Conservation (phyloP, 2,797 vertebrate species). For the Rousettus madagascariensis region DNA sequence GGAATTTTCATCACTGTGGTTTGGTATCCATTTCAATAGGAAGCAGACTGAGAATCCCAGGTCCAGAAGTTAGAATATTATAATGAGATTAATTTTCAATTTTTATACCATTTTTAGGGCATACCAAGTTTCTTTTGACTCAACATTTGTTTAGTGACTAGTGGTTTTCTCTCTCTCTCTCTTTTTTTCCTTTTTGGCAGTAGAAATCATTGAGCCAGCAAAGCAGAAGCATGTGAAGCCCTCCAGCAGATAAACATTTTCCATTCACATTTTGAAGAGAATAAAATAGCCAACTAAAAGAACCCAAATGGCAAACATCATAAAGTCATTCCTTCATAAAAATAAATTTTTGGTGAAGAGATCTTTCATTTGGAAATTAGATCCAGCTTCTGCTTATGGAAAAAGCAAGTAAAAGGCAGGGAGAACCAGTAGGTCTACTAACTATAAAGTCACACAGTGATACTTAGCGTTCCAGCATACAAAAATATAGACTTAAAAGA, state of each 20-base stretch:
- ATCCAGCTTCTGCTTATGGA: conserved; percentile 81
- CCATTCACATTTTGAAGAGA: conserved; percentile 80
- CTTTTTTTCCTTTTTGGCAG: conserved; percentile 55
- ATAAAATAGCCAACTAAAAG: conserved; percentile 81
- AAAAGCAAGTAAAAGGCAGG: conserved; percentile 68
- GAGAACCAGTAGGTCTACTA: conserved; percentile 58
- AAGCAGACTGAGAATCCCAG: not conserved
- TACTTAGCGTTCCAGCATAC: conserved; percentile 28
- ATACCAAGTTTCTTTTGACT: conserved; percentile 17
- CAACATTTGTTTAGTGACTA: conserved; percentile 57
- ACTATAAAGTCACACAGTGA: conserved; percentile 50
- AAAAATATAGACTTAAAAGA: conserved; percentile 65
- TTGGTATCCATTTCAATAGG: not conserved
- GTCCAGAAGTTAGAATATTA: not conserved
- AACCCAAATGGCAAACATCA: conserved; percentile 76
- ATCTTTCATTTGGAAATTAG: conserved; percentile 85
- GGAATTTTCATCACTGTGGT: not conserved
- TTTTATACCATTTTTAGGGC: not conserved
- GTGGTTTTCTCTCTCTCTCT: not conserved
- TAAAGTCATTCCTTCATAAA: conserved; percentile 81
- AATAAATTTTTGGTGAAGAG: conserved; percentile 82
- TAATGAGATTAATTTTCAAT: not conserved
- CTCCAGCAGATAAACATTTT: conserved; percentile 82
- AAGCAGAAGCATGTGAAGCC: conserved; percentile 77
- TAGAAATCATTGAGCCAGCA: conserved; percentile 63